A percentile compares a stretch with the other conserved stretches of the same genome.
phyloP scores from a whole-genome alignment of 2,113 vertebrate genomes.

The Cacatua alba region DNA sequence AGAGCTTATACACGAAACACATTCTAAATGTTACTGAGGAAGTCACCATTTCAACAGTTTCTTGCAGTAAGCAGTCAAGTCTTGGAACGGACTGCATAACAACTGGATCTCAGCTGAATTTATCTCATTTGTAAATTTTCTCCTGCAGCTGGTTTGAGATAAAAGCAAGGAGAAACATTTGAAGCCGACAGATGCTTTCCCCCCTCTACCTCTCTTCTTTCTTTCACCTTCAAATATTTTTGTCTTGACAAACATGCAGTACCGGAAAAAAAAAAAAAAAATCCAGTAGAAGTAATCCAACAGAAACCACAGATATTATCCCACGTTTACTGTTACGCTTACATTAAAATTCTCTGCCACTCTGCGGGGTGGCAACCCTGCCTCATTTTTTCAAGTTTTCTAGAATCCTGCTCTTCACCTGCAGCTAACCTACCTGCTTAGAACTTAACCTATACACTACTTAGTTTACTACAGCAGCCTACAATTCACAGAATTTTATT shows the following conservation, averaged over 20 bases:
- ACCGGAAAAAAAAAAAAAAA: not conserved
- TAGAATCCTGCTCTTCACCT: not conserved
- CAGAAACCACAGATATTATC: not conserved
- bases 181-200: not conserved
- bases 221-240: not conserved
- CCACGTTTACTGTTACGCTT: not conserved
- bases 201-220: accelerated
- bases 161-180: not conserved
- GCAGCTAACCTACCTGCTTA: not conserved
- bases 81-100: not conserved
- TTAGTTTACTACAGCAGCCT: not conserved
- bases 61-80: not conserved
- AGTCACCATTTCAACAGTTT: not conserved
- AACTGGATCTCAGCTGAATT: not conserved
- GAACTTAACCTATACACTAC: not conserved
- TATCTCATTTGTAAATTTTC: not conserved
- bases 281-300: not conserved
- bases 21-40: not conserved
- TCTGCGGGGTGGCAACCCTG: not conserved
- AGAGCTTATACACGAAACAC: not conserved
- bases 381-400: not conserved
- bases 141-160: not conserved
- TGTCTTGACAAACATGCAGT: not conserved
- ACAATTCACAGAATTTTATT: not conserved
- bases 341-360: not conserved